Conservation (phyloP, 2,888 invertebrate genomes). For the Phasia obesa region DNA sequence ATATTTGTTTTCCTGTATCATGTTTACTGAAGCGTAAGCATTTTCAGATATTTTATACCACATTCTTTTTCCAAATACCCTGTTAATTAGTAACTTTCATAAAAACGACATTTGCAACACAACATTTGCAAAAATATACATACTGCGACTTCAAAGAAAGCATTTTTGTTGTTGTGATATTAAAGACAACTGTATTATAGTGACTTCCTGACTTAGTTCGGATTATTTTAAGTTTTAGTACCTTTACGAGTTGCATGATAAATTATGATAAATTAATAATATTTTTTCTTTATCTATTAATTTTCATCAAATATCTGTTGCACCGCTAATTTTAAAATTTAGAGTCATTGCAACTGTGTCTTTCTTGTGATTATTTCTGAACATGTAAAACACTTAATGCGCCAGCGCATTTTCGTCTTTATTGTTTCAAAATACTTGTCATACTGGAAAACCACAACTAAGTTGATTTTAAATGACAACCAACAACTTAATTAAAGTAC, state of each 20-base stretch:
- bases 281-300: background rate
- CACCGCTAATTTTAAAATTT: background rate
- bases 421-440: constrained; percentile 53
- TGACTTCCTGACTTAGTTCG: constrained; percentile 65
- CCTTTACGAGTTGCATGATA: constrained; percentile 8
- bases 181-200: constrained; percentile 41
- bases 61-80: background rate
- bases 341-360: constrained; percentile 33
- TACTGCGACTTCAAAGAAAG: too few relatives aligned
- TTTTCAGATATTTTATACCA: background rate
- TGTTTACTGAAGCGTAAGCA: too few relatives aligned
- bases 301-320: too few relatives aligned
- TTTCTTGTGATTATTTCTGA: constrained; percentile 36
- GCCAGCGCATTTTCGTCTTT: too few relatives aligned
- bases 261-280: background rate
- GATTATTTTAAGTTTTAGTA: constrained; percentile 36
- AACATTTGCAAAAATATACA: constrained; percentile 26
- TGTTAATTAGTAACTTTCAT: constrained; percentile 22
- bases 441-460: constrained; percentile 56
- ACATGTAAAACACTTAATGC: too few relatives aligned
- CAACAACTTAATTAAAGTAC: constrained; percentile 57
- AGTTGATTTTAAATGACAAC: constrained; percentile 54
- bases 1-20: too few relatives aligned
- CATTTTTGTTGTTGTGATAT: constrained; percentile 31
- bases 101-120: constrained; percentile 37